A percentile compares a stretch with the other conserved stretches of the same genome.
Conservation (phyloP, 2,113 vertebrate species). For the Choloepus hoffmanni region DNA sequence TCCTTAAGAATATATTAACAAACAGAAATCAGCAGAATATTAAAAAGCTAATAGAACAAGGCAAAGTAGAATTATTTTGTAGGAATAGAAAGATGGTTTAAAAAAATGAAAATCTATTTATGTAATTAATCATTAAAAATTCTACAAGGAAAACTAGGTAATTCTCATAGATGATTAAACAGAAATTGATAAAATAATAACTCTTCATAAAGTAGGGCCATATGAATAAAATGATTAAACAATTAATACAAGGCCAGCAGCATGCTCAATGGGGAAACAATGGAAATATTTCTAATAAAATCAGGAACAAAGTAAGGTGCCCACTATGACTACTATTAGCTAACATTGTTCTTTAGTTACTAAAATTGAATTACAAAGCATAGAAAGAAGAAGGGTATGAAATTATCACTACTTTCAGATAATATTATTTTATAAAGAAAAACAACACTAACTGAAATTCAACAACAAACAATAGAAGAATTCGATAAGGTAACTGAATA, state of each 20-base stretch:
- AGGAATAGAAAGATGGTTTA: not conserved
- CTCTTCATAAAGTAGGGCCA: not conserved
- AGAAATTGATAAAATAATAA: not conserved
- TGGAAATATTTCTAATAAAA: not conserved
- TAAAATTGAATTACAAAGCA: not conserved
- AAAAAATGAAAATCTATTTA: not conserved
- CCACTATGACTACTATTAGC: not conserved
- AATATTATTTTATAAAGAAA: constrained; percentile 21
- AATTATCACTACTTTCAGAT: not conserved
- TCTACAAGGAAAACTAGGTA: not conserved
- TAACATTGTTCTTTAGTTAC: not conserved
- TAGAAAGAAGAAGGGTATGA: not conserved
- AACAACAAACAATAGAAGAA: not conserved
- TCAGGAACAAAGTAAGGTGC: not conserved
- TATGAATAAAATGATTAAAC: not conserved
- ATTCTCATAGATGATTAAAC: not conserved
- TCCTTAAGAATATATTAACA: constrained; percentile 12
- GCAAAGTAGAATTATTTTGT: not conserved
- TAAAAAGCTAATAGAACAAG: not conserved
- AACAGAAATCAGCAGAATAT: not conserved
- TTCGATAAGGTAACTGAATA: not conserved
- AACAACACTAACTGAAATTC: not conserved
- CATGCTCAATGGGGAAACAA: not conserved
- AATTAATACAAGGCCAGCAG: not conserved
- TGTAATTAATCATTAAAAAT: constrained; percentile 21